Base-by-base conservation (phyloP, 2,888 invertebrate species). In the Melipona beecheii region DNA sequence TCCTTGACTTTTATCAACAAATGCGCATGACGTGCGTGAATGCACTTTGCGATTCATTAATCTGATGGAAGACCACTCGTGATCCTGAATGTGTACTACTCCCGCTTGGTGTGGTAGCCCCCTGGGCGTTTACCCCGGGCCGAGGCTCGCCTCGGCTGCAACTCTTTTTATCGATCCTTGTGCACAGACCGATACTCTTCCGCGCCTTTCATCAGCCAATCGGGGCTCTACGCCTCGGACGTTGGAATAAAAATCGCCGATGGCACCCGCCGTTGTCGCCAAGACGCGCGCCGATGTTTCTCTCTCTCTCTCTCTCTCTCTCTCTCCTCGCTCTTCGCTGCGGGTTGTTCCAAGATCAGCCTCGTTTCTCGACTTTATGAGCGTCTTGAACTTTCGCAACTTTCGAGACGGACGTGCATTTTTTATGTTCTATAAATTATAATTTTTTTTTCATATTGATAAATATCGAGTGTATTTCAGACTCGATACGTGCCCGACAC, bases 121-220 rank as follows among this genome's bases (percentile, higher is more conserved):
- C 70, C 79, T 79, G 83, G 78, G 70, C 83, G 80, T 85, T 85
- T 83, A 86, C 79, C 85, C 79, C 83, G 69, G 78, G 75, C 43
- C 43, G 43, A 43, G 43, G 43, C 74, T 77, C 62, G 78, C 78
- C 83, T 81, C 73, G 73, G 75, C 79, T 81, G 86, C 85, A 77
- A 84, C 83, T 85, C 82, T 86, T 85, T 86, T 86, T 87, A 89
- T 89, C 89, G 87, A 89, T 88, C 88, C 88, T 86, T 78, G 68
- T 76, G 73, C 71, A 77, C 86, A 69, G 84, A 78, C 86, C 86
- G 85, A 86, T 86, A 86, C 80, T 43, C 11, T 86, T 86, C 79
- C 84, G 86, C 77, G 86, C 85, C 86, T 84, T 87, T 82, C 78
- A 76, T 84, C 81, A 65, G 78, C 79, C 81, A 84, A 87, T 86